A percentile compares a stretch with the other conserved stretches of the same genome.
Conservation (phyloP, 92 coral and sea anemone genomes). For the Epizoanthus stellaris region DNA sequence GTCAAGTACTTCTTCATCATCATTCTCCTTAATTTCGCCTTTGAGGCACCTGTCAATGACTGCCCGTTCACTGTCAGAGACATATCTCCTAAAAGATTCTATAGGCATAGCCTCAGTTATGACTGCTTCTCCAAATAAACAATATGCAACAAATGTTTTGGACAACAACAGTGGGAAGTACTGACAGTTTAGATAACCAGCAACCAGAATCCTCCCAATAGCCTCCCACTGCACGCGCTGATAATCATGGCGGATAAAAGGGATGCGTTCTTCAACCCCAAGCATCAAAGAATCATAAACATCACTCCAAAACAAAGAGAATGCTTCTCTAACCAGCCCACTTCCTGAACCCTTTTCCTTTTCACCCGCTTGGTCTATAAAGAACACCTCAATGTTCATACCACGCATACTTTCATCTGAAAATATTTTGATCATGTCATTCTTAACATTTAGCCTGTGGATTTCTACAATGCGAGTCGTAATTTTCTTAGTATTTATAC, state of each 20-base stretch:
- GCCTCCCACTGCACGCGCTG: conserved; percentile 51
- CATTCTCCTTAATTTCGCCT: conserved; percentile 48
- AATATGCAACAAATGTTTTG: conserved; percentile 37
- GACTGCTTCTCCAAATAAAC: conserved; percentile 44
- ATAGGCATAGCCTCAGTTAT: conserved; percentile 29
- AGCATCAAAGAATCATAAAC: conserved; percentile 24
- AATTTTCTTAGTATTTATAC: not conserved
- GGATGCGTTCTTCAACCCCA: conserved; percentile 27
- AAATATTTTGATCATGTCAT: conserved; percentile 16
- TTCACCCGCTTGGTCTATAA: not conserved
- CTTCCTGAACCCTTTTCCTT: conserved; percentile 4
- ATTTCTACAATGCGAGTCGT: conserved; percentile 1
- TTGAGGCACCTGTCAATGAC: conserved; percentile 40
- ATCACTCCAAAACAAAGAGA: conserved; percentile 25
- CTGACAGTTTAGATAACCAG: conserved; percentile 38
- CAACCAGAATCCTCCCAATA: conserved; percentile 43
- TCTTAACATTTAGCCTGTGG: conserved; percentile 16
- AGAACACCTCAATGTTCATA: not conserved
- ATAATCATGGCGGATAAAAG: conserved; percentile 51
- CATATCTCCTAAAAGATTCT: conserved; percentile 41
- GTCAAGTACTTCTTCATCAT: conserved; percentile 27
- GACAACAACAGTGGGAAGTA: conserved; percentile 48
- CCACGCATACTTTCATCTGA: conserved; percentile 6
- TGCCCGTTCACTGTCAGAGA: conserved; percentile 55
- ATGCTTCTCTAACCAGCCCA: conserved; percentile 18